Evolutionary conservation across 2,113 vertebrate species (phyloP).

Genomic region (Heterotis niloticus): DNA sequence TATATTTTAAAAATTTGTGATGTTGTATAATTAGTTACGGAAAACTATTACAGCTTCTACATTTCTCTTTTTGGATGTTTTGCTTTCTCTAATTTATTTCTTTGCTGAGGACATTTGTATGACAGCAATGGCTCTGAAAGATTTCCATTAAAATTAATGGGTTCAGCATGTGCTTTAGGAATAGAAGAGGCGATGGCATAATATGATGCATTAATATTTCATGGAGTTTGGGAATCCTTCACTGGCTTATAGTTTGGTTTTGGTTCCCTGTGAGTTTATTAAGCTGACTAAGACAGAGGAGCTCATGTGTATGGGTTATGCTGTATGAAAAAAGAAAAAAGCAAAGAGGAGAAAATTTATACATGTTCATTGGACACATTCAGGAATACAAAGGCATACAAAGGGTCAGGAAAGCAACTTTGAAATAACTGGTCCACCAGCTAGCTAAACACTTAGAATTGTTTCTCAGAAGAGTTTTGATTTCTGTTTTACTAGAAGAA

Average conservation of each 20-base stretch:
- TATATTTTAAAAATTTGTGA: slow-evolving; percentile 4
- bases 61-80: neutral
- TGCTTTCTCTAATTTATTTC: neutral
- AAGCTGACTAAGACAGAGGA: slow-evolving; percentile 38
- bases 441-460: too few relatives aligned
- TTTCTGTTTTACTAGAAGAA: too few relatives aligned
- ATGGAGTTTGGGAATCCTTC: slow-evolving; percentile 34
- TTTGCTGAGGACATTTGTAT: neutral
- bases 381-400: too few relatives aligned
- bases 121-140: neutral
- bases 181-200: slow-evolving; percentile 38
- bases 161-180: slow-evolving; percentile 35
- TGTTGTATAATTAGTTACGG: neutral
- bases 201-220: slow-evolving; percentile 39
- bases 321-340: slow-evolving; percentile 10
- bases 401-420: too few relatives aligned
- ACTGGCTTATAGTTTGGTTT: slow-evolving; percentile 45
- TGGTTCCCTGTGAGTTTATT: slow-evolving; percentile 29
- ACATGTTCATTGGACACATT: neutral
- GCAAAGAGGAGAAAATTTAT: neutral
- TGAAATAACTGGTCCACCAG: too few relatives aligned
- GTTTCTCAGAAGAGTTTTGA: too few relatives aligned
- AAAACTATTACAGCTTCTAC: slow-evolving; percentile 9
- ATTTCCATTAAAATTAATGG: slow-evolving; percentile 2
- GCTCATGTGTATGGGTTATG: slow-evolving; percentile 33